These are phyloP conservation scores for Ailuropoda melanoleuca DNA, from an alignment of 2,113 vertebrate genomes.

Conservation along the genomic window DNA sequence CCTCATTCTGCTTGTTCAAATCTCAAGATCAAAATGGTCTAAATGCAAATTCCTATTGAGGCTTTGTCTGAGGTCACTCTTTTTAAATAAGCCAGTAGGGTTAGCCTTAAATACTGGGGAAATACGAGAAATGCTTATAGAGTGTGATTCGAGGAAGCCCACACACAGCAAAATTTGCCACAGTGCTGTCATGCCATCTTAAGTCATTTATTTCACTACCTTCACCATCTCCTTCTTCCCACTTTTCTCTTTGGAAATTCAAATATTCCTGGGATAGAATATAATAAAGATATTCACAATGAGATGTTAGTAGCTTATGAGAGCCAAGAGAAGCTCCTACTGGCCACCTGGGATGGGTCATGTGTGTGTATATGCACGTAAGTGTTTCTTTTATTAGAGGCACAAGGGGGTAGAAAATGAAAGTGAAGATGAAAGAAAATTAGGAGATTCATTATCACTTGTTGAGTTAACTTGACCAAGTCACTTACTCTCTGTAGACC, in stretches of 20 bases:
- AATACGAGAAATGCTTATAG: not conserved
- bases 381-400: slow-evolving; percentile 16
- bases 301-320: not conserved
- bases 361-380: not conserved
- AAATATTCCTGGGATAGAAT: not conserved
- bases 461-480: not conserved
- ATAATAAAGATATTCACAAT: not conserved
- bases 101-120: slow-evolving; percentile 28
- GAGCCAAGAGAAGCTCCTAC: slow-evolving; percentile 7
- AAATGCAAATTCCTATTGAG: slow-evolving; percentile 10
- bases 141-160: not conserved
- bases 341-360: not conserved
- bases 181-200: not conserved
- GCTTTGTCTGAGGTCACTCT: not conserved
- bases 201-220: not conserved
- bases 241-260: slow-evolving; percentile 2
- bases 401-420: not conserved
- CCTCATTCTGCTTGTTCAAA: slow-evolving; percentile 50
- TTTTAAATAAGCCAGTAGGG: slow-evolving; percentile 1
- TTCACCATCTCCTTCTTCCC: not conserved
- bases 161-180: not conserved
- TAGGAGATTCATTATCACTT: not conserved
- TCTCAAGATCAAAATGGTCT: slow-evolving; percentile 36
- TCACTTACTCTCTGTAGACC: not conserved
- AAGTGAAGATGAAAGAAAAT: not conserved